Base-by-base conservation (phyloP, 2,888 invertebrate genomes). In the Platerodrilus igneus region DNA sequence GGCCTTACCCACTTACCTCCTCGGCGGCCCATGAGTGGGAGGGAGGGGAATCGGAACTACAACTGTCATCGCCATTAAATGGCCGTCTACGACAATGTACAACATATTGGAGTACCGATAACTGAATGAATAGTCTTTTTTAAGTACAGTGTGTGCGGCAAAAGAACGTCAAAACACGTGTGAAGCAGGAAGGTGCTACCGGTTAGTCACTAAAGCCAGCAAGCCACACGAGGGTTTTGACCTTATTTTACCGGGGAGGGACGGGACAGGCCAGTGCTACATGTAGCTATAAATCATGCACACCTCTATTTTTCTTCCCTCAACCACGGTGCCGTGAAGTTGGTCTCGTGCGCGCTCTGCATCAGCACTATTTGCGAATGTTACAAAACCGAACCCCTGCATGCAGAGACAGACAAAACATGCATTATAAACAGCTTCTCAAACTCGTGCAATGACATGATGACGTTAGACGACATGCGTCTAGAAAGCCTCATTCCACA, bases 351-450 rank as follows among this genome's bases (percentile, higher is more conserved):
- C 97, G 85, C 92, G 89, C 86, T 97, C 97, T 79, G 97, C 97
- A 83, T 99, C 97, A 83, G 88, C 89, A 85, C 93, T 93, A 88
- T 92, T 94, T 86, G 95, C 95, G 92, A 99, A 99, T 86, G 97
- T 99, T 86, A 99, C 97, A 91, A 99, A 99, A 88, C 97, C 97
- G 88, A 99, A 99, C 85, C 99, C 99, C 97, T 99, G 91, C 86
- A 89, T 89, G 90, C 88, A 88, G 72, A 69, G 86, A 89, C 87
- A 86, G 85, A 87, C 85, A 86, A 86, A 84, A 86, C 86, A 86
- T 86, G 86, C 86, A 86, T 84, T 86, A 85, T 83, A 75, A 71
- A 81, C 79, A 79, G 80, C 79, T 78, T 78, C 78, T 80, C 79
- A 80, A 80, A 80, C 66, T 80, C 80, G 80, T 81, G 81, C 80